Base-by-base conservation (phyloP, 2,888 invertebrate genomes). In the Xanthorhoe designata region DNA sequence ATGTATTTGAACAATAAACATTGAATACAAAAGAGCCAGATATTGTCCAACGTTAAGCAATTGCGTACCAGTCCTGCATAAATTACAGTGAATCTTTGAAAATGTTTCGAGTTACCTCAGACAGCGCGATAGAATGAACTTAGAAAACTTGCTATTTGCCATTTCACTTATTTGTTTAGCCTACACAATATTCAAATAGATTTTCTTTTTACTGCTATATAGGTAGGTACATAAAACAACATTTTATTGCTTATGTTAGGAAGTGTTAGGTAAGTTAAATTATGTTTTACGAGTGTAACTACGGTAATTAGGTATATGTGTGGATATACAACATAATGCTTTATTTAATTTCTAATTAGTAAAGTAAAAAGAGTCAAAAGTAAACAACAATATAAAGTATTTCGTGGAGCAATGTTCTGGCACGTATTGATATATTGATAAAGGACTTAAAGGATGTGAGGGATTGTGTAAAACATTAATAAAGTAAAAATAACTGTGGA, bases 1-100 rank as follows among this genome's bases (percentile, higher is more conserved):
- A 73, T 71, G 68, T 75, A 75, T 77, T 75, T 74, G 73, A 71
- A 71, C 65, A 64, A 73, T 72, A 74, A 74, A 77, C 72, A 74
- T 70, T 66, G 69, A 72, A 70, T 70, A 76, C 74, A 74, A 76
- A 73, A 71, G 68, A 74, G 70, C 68, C 65, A 64, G 72, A 66
- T 70, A 68, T 71, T 68, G 71, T 71, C 70, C 61, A 65, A 68
- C 66, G 64, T 56, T 69, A 68, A 70, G 68, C 73, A 61, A 69
- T 72, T 69, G 69, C 70, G 72, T 69, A 74, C 69, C 69, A 54
- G 68, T 72, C 74, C 72, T 72, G 73, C 71, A 72, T 74, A 71
- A 74, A 72, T 74, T 74, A 73, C 70, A 61, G 61, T 61, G 58
- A 59, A 69, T 70, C 69, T 70, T 63, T 29, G 70, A 72, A 70